Evolutionary conservation across 1,140 invertebrate species (phyloP), one percentile per base, ranked within the genome.

Genomic region (Eueides isabella): DNA sequence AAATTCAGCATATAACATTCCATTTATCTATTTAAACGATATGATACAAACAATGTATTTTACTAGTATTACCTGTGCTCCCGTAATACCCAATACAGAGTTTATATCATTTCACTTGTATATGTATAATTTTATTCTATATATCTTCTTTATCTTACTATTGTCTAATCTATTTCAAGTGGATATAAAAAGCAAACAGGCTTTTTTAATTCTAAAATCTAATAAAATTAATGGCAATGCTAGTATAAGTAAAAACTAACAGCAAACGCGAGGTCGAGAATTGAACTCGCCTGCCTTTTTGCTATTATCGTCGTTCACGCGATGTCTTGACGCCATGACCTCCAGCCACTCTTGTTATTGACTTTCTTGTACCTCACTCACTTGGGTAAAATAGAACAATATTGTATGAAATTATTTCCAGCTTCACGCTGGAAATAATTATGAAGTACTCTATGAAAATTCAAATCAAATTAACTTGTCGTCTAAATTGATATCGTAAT

Each of bases 271-370:
- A 87, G 83, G 82, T 80, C 80, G 78, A 66, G 75, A 80, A 77
- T 85, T 83, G 75, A 74, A 82, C 71, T 87, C 78, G 85, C 85
- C 81, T 85, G 83, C 77, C 78, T 64, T 65, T 77, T 80, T 72
- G 79, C 84, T 71, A 82, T 85, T 86, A 88, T 62, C 44, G 73
- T 71, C 29, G 73, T 87, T 83, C 87, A 88, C 86, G 87, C 87
- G 81, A 89, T 80, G 80, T 86, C 82, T 88, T 82, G 72, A 76
- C 80, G 81, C 81, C 78, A 72, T 87, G 85, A 89, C 88, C 87
- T 87, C 82, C 76, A 81, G 67, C 71, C 77, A 68, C 71, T 82
- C 80, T 82, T 84, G 75, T 79, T 89, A 89, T 90, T 86, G 85
- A 88, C 84, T 89, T 90, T 84, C 79, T 74, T 83, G 65, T 67